Conservation (phyloP, 2,888 invertebrate species). For the Oscheius sp. region DNA sequence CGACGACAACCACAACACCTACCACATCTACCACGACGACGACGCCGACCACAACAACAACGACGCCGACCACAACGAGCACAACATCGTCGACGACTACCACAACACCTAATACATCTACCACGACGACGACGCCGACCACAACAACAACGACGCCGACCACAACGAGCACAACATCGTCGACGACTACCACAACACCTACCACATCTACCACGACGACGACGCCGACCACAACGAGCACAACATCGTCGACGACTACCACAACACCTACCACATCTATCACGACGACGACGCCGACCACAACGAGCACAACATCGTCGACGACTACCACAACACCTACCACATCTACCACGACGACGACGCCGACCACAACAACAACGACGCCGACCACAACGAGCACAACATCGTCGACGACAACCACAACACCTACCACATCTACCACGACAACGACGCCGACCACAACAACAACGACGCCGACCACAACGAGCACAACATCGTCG, state of each 20-base stretch:
- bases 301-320: not conserved
- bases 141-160: not conserved
- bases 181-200: slow-evolving; percentile 1
- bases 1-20: no score
- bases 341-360: not conserved
- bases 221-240: not conserved
- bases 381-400: not conserved
- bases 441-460: not conserved
- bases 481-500: not conserved
- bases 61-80: no score
- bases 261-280: not conserved
- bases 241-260: not conserved
- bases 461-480: not conserved
- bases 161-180: not conserved
- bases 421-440: not conserved
- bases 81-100: no score
- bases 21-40: no score
- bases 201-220: not conserved
- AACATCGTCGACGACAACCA: not conserved
- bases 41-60: no score
- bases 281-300: not conserved
- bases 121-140: not conserved
- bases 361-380: no score
- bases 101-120: not conserved
- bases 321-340: not conserved